phyloP scores from a whole-genome alignment of 2,888 invertebrate genomes.

The Leucozona laternaria region DNA sequence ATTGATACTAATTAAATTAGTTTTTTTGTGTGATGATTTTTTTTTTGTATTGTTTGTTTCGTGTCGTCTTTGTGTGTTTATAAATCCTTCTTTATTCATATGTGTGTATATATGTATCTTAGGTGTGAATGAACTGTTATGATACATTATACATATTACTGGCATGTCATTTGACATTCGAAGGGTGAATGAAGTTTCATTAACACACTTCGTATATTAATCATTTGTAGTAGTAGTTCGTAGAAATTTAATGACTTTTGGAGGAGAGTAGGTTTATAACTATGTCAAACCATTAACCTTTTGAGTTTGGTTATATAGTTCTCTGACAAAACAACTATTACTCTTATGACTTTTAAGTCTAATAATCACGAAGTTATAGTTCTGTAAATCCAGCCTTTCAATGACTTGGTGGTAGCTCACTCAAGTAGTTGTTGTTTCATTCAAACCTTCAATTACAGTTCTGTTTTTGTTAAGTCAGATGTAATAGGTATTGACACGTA shows the following conservation, averaged over 20 bases:
- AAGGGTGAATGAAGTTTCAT: background rate
- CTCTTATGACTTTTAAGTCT: too few relatives aligned
- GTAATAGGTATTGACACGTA: too few relatives aligned
- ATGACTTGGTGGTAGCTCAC: too few relatives aligned
- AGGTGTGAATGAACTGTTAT: background rate
- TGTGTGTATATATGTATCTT: too few relatives aligned
- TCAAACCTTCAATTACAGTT: too few relatives aligned
- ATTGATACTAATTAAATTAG: constrained; percentile 26
- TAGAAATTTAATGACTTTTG: background rate
- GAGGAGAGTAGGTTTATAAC: background rate
- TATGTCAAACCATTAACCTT: background rate
- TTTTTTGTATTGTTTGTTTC: background rate
- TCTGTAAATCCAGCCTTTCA: too few relatives aligned
- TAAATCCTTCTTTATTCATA: background rate
- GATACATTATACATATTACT: background rate
- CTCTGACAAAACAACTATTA: too few relatives aligned
- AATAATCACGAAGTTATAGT: too few relatives aligned
- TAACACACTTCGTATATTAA: background rate
- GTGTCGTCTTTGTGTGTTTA: too few relatives aligned
- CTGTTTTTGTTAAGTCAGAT: too few relatives aligned
- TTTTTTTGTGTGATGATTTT: constrained; percentile 3
- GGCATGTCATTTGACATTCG: background rate
- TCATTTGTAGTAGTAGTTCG: background rate
- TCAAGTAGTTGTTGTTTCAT: too few relatives aligned
- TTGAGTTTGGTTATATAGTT: background rate